Percentiles rank a stretch among this genome's conserved stretches.
phyloP scores from a whole-genome alignment of 2,888 invertebrate species.

The Platycnemis pennipes region DNA sequence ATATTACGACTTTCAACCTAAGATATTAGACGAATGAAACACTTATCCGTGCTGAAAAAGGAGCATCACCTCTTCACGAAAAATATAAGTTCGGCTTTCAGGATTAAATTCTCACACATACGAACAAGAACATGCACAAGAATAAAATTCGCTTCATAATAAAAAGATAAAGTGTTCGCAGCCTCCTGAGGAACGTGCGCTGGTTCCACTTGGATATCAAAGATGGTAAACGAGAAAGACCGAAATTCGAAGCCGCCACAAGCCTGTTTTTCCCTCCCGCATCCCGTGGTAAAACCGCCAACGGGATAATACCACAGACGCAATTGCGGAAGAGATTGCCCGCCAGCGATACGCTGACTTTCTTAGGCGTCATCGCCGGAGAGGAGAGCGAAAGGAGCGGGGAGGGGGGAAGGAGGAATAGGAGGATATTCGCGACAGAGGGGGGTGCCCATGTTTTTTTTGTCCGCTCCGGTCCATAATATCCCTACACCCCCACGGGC shows the following conservation, averaged over 20 bases:
- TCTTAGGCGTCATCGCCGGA: background rate
- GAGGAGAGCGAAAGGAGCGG: background rate
- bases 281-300: background rate
- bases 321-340: slow-evolving; percentile 9
- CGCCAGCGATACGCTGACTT: background rate
- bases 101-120: too few relatives aligned
- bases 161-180: too few relatives aligned
- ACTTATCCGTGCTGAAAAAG: too few relatives aligned
- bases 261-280: background rate
- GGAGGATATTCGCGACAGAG: background rate
- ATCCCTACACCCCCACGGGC: background rate
- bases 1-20: too few relatives aligned
- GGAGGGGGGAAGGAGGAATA: background rate
- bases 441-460: background rate
- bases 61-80: too few relatives aligned
- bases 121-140: too few relatives aligned
- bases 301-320: background rate
- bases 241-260: background rate
- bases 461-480: background rate
- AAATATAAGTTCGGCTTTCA: too few relatives aligned
- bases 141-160: too few relatives aligned
- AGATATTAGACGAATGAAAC: too few relatives aligned
- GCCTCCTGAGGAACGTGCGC: too few relatives aligned
- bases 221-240: background rate
- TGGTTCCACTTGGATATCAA: too few relatives aligned